Evolutionary conservation across 2,113 vertebrate species (phyloP), one percentile per base, ranked within the genome.

Genomic region (Gadus chalcogrammus): DNA sequence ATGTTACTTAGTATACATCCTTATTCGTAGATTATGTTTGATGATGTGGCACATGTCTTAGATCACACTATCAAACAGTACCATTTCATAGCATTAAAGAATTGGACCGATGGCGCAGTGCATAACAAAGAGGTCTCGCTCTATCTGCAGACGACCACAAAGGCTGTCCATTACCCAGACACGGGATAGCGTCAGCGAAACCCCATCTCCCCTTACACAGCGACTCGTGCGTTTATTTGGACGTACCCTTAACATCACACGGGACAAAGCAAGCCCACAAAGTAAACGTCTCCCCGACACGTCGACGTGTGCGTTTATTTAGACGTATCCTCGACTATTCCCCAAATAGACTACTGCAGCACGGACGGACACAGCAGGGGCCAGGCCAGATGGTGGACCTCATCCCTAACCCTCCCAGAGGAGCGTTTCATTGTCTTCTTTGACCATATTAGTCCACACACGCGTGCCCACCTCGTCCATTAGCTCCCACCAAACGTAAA

Each of bases 361-460:
- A 48, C 42, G 7, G 11, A 7, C 42, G 20, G 20, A 48, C 42
- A 7, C 9, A 13, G 42, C 8, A 48, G 42, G 2, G 11, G 42
- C 65, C 0, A 71, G 76, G 79, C 82, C 87, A 89, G 87, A 86
- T 87, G 86, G 76, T 77, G 61, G 60, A 69, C 83, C 79, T 89
- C 86, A 86, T 62, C 4, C 4, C 24, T 79, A 84, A 11, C 76
- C 70, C 78, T 79, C 73, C 65, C 67, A 67, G 79, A 68, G 71
- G 72, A 81, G 75, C 82, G 74, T 70, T 70, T 77, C 77, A 69
- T 79, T 85, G 71, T 38, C 24, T 61, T 74, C 74, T 70, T 73
- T 89, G 84, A 88, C 89, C 89, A 90, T 89, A 88, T 88, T 89
- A 86, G 89, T 89, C 83, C 85, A 89, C 72, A 77, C 72, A 83